phyloP scores from a whole-genome alignment of 2,888 invertebrate genomes.

The Drosophila ezoana region DNA sequence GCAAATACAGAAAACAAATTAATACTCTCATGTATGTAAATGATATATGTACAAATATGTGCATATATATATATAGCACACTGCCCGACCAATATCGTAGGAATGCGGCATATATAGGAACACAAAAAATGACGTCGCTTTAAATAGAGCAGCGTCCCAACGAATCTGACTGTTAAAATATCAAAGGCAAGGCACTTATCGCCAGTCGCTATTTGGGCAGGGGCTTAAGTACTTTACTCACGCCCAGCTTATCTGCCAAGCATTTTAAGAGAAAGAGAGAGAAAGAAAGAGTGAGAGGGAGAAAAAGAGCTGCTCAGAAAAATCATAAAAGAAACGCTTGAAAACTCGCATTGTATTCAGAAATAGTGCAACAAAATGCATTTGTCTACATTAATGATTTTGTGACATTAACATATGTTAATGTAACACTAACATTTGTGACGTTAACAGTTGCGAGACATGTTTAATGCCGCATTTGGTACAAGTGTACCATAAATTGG shows the following conservation, averaged over 20 bases:
- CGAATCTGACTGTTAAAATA: neutral
- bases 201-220: conserved; percentile 20
- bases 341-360: neutral
- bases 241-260: conserved; percentile 32
- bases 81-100: no score
- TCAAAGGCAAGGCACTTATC: conserved; percentile 2
- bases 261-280: neutral
- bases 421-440: neutral
- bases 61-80: neutral
- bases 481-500: no score
- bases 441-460: no score
- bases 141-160: conserved; percentile 6
- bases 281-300: no score
- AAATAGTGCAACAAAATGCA: neutral
- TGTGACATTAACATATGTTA: neutral
- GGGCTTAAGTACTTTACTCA: conserved; percentile 24
- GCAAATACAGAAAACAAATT: conserved; percentile 2
- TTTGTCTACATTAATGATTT: no score
- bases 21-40: conserved; percentile 12
- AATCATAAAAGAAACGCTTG: conserved; percentile 20
- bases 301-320: conserved; percentile 12
- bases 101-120: conserved; percentile 6
- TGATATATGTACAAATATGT: neutral
- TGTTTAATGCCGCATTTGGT: no score
- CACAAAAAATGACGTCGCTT: conserved; percentile 2